These are phyloP conservation scores for Centropristis striata DNA, from an alignment of 2,113 vertebrate species.

Conservation along the genomic window DNA sequence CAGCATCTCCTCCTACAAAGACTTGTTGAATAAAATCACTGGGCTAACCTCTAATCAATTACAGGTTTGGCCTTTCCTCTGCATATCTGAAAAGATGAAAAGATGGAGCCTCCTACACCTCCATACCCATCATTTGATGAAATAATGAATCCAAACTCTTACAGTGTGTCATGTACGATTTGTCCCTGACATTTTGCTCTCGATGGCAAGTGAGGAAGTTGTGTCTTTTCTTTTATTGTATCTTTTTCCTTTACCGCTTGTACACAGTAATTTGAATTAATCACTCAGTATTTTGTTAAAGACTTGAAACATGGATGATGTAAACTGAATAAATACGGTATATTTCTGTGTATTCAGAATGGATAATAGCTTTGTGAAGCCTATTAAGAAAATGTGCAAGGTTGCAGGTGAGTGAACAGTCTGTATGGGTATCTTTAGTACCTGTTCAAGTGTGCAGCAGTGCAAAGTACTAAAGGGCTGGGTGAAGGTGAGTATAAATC, in stretches of 20 bases:
- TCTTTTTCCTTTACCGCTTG: background rate
- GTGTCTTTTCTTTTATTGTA: background rate
- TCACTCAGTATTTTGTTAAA: background rate
- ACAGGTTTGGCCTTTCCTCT: slow-evolving; percentile 31
- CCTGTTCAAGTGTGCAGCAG: background rate
- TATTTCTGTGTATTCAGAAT: background rate
- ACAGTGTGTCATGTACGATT: background rate
- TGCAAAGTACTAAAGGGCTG: background rate
- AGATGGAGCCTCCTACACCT: slow-evolving; percentile 1
- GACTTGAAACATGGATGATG: background rate
- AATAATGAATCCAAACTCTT: background rate
- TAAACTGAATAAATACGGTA: background rate
- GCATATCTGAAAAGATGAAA: background rate
- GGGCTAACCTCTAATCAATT: slow-evolving; percentile 20
- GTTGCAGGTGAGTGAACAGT: background rate
- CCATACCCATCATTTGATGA: background rate
- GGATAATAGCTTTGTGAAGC: background rate
- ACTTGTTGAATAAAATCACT: background rate
- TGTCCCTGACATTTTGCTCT: slow-evolving; percentile 28
- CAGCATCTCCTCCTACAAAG: slow-evolving; percentile 1
- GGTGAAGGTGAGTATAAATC: background rate
- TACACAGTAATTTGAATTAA: background rate
- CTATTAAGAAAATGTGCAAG: background rate
- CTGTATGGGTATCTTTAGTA: background rate
- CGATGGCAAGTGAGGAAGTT: background rate